phyloP scores from a whole-genome alignment of 1,140 invertebrate genomes.

The Caerostris darwini region DNA sequence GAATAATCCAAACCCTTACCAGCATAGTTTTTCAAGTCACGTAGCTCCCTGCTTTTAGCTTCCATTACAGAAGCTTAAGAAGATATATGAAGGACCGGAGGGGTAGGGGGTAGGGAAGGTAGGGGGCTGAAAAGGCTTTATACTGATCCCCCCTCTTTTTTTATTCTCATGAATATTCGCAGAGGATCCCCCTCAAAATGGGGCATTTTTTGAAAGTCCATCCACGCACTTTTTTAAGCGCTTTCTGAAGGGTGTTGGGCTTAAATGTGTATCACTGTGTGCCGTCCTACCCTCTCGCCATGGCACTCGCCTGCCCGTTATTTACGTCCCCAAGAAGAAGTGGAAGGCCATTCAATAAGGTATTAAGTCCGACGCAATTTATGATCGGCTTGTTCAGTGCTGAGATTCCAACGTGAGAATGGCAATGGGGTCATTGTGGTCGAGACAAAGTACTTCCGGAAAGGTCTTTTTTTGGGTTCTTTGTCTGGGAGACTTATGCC shows the following conservation, averaged over 20 bases:
- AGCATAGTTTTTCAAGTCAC: conserved; percentile 69
- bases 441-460: conserved; percentile 71
- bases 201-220: conserved; percentile 68
- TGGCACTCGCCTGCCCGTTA: background rate
- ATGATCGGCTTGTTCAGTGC: conserved; percentile 27
- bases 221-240: conserved; percentile 69
- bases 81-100: conserved; percentile 70
- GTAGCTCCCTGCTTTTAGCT: conserved; percentile 67
- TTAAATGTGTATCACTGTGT: conserved; percentile 68
- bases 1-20: conserved; percentile 66
- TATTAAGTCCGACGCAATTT: conserved; percentile 67
- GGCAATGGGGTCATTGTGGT: conserved; percentile 51
- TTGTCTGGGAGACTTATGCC: conserved; percentile 21
- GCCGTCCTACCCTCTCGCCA: background rate
- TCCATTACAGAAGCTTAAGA: conserved; percentile 77
- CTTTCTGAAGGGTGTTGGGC: conserved; percentile 60
- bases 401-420: conserved; percentile 32
- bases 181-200: conserved; percentile 46
- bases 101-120: background rate
- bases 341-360: conserved; percentile 65
- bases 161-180: conserved; percentile 73
- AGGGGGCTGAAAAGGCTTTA: conserved; percentile 66
- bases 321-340: conserved; percentile 60
- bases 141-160: conserved; percentile 62
- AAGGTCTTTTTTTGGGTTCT: background rate